Conservation (phyloP, 2,797 vertebrate species). For the Amblyopsis hoosieri region DNA sequence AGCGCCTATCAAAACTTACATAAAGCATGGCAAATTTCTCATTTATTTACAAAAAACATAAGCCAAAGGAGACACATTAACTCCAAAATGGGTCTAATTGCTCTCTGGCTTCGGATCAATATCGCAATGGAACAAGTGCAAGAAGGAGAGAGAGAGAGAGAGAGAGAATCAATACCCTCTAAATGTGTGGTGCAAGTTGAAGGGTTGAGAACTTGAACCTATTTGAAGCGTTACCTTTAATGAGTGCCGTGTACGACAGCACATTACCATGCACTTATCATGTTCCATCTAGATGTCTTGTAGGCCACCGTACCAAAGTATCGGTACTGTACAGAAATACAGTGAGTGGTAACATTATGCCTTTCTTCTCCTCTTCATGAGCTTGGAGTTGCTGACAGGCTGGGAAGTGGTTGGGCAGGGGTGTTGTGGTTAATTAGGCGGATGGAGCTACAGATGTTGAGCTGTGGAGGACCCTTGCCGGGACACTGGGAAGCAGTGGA, state of each 20-base stretch:
- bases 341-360: background rate
- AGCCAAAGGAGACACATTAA: constrained; percentile 73
- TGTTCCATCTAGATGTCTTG: background rate
- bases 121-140: constrained; percentile 51
- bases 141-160: constrained; percentile 24
- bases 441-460: constrained; percentile 87
- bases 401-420: constrained; percentile 78
- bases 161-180: constrained; percentile 9
- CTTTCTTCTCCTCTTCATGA: constrained; percentile 42
- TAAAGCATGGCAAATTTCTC: constrained; percentile 81
- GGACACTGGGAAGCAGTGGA: constrained; percentile 78
- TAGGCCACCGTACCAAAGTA: constrained; percentile 3
- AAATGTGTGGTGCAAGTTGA: constrained; percentile 7
- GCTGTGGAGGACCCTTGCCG: constrained; percentile 81
- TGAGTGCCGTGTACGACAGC: background rate
- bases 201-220: background rate
- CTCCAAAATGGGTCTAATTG: constrained; percentile 76
- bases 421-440: constrained; percentile 87
- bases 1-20: constrained; percentile 79
- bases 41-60: constrained; percentile 77
- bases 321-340: constrained; percentile 5
- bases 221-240: background rate
- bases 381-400: constrained; percentile 79
- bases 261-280: background rate
- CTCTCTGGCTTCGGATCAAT: constrained; percentile 72